These are phyloP conservation scores for Argyresthia albistria DNA, from an alignment of 2,888 invertebrate species.

Conservation along the genomic window DNA sequence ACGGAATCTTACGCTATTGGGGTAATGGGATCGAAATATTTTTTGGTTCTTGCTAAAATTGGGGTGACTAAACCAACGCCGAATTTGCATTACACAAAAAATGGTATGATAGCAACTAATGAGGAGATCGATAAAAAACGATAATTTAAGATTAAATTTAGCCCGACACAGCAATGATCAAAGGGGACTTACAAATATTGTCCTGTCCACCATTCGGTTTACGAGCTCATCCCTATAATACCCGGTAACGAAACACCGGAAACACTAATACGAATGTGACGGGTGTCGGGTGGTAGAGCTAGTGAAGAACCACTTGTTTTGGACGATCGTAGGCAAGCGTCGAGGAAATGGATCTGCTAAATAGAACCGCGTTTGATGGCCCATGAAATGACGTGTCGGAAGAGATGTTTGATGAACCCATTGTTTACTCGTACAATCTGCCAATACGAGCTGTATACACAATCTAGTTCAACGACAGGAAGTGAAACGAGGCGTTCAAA, in stretches of 20 bases:
- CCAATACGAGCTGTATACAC: too few species aligned
- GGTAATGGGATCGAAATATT: too few species aligned
- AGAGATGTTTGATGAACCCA: slow-evolving; percentile 40
- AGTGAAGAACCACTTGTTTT: slow-evolving; percentile 20
- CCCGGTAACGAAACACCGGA: slow-evolving; percentile 4
- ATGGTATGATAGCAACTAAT: too few species aligned
- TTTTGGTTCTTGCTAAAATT: too few species aligned
- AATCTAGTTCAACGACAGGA: background rate
- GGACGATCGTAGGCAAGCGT: slow-evolving; percentile 18
- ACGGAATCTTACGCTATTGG: background rate
- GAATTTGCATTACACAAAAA: too few species aligned
- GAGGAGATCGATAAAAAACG: too few species aligned
- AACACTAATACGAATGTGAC: slow-evolving; percentile 2
- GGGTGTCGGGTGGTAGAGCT: slow-evolving; percentile 15
- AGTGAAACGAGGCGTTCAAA: background rate
- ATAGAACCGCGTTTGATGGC: slow-evolving; percentile 40
- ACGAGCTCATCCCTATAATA: slow-evolving; percentile 1
- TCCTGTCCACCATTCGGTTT: too few species aligned
- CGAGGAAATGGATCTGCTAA: slow-evolving; percentile 51
- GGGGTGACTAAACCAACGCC: too few species aligned
- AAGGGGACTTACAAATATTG: background rate
- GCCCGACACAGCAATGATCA: background rate
- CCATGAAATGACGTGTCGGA: slow-evolving; percentile 46
- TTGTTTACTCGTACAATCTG: slow-evolving; percentile 25
- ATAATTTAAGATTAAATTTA: too few species aligned